Percentiles rank a stretch among this genome's conserved stretches.
Conservation (phyloP, 2,888 invertebrate species). For the Drosophila fulvimacula region DNA sequence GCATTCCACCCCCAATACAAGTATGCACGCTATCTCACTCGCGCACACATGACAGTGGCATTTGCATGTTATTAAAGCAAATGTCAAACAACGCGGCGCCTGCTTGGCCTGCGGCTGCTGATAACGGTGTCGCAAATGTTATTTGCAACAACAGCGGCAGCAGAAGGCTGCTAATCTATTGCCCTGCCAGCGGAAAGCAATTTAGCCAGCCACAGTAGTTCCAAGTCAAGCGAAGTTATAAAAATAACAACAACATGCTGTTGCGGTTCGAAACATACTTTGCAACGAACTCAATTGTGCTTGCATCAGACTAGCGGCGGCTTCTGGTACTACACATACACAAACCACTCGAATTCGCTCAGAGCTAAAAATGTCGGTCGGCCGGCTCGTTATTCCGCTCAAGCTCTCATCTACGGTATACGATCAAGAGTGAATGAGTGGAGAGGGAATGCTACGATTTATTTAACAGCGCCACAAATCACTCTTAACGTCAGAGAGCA, state of each 20-base stretch:
- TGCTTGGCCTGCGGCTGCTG: constrained; percentile 32
- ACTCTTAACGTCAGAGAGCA: constrained; percentile 30
- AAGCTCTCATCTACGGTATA: constrained; percentile 38
- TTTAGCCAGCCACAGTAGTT: background rate
- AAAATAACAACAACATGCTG: constrained; percentile 39
- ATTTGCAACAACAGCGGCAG: constrained; percentile 34
- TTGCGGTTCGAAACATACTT: constrained; percentile 17
- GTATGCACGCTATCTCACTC: background rate
- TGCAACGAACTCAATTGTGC: constrained; percentile 13
- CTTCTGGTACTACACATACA: constrained; percentile 30
- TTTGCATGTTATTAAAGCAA: constrained; percentile 28
- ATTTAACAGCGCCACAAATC: constrained; percentile 5
- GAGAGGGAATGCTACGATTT: background rate
- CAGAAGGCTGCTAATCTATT: constrained; percentile 19
- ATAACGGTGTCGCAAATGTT: constrained; percentile 42
- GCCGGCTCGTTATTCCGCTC: constrained; percentile 4
- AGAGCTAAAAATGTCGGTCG: constrained; percentile 16
- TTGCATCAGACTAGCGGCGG: constrained; percentile 23
- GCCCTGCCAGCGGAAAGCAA: background rate
- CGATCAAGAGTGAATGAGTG: constrained; percentile 41
- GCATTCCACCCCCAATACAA: constrained; percentile 23
- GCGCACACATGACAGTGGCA: constrained; percentile 15
- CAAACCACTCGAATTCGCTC: constrained; percentile 23
- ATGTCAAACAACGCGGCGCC: constrained; percentile 46
- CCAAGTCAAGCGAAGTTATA: constrained; percentile 13